Base-by-base conservation (phyloP, 2,888 invertebrate genomes). In the Trypoxylon attenuatum region DNA sequence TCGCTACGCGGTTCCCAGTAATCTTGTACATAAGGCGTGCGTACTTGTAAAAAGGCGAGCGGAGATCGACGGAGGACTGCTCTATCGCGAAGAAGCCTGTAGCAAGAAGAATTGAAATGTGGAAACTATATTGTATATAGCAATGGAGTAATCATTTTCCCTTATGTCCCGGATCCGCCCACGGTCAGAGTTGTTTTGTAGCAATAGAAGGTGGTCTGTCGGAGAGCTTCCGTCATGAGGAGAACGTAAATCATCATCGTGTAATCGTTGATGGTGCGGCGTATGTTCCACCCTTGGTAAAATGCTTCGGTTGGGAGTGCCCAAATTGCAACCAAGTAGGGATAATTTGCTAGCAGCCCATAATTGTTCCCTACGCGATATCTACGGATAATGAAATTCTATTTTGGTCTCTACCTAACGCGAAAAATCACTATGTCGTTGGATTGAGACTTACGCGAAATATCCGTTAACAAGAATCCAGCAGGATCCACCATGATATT, bases 201-300 rank as follows among this genome's bases (percentile, higher is more conserved):
- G n/a, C n/a, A n/a, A n/a, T n/a, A n/a, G n/a, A n/a, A n/a, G n/a
- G 25, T 5, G n/a, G 18, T 22, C 57, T 66, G 69, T 21, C 74
- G 66, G 1, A 82, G 49, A 8, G 79, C 82, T 66, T 82, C 80
- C 0, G 78, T 71, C 56, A 78, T 79, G 16, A 80, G 54, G 41
- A 81, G 68, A 13, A 77, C 47, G 42, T 82, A 73, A 10, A 61
- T 67, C 19, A 78, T 59, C 76, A 81, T 81, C 65, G 74, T 64
- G 60, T 83, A 83, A 72, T 83, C 78, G 33, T 78, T 78, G 15
- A 83, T 70, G 2, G 71, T 62, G 16, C 74, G 60, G 3, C 49
- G 29, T 1, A 73, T 57, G 0, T 81, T 78, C 81, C 81, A 81
- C 3, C 70, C 73, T 10, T 64, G 71, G 52, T 74, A 71, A 50